Evolutionary conservation across 2,113 vertebrate species (phyloP), one percentile per base, ranked within the genome.

Genomic region (Protomyctophum bolini): DNA sequence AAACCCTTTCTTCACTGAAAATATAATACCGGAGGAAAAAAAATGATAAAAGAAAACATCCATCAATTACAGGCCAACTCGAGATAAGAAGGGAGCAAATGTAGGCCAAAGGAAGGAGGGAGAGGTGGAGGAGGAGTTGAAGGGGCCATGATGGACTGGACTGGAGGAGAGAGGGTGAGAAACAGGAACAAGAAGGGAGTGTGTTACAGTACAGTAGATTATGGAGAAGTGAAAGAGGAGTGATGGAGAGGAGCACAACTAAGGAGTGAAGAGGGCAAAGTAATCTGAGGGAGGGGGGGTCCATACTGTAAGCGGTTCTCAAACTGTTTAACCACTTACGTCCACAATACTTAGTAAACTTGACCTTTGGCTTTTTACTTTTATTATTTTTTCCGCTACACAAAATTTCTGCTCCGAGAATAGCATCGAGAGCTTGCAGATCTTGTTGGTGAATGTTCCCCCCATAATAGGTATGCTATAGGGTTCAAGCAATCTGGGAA

Each of bases 21-120:
- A 49, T 63, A 15, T 63, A 63, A 50, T 63, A 50, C 61, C 28
- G 10, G 61, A 6, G 33, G 33, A 41, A 41, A 41, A 41, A 28
- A 63, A 21, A 63, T 63, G 47, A 63, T 21, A 14, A 49, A 63
- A 50, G 28, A 63, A 63, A 6, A 14, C 33, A 41, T 41, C 46
- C 61, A 50, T 50, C 21, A 14, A 48, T 52, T 47, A 49, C 11
- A 55, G 1, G 14, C 52, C 5, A 55, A 80, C 67, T 8, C 65
- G 61, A 72, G 66, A 76, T 68, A 73, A 71, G 33, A 41, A 41
- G 67, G 21, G 21, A 56, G 49, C 61, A 48, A 49, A 69, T 67
- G 58, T 70, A 64, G 55, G 57, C 48, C 60, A 66, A 58, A 33
- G 49, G 50, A 15, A 55, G 58, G 49, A 49, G 21, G 64, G 57